These are phyloP conservation scores for Phaethornis superciliosus DNA, from an alignment of 2,113 vertebrate genomes.

Conservation along the genomic window DNA sequence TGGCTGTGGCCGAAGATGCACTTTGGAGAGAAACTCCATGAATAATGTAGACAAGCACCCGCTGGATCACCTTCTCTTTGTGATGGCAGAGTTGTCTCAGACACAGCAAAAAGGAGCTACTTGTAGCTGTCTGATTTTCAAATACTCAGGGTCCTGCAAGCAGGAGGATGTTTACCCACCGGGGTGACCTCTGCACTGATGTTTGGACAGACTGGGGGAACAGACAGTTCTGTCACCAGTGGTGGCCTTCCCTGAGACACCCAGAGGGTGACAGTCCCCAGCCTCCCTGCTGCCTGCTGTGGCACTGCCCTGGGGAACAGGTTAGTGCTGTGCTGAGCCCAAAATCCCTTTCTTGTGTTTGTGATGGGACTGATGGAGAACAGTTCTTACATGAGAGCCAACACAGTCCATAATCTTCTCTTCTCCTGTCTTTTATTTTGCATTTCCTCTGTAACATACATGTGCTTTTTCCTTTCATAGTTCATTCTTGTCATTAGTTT, in stretches of 20 bases:
- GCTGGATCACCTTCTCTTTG: background rate
- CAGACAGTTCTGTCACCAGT: background rate
- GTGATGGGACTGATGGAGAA: background rate
- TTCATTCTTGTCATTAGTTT: background rate
- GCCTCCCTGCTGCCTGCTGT: fast-evolving
- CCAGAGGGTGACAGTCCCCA: background rate
- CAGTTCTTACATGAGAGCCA: background rate
- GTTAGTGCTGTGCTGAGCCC: background rate
- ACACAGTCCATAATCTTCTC: background rate
- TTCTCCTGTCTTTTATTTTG: background rate
- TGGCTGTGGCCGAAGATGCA: background rate
- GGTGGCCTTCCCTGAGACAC: background rate
- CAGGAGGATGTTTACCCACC: fast-evolving
- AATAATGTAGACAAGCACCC: background rate
- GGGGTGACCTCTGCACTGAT: background rate
- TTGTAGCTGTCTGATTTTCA: background rate
- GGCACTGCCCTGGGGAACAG: background rate
- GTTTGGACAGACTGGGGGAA: background rate
- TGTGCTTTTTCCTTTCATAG: fast-evolving
- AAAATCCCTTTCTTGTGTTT: background rate
- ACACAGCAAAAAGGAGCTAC: background rate
- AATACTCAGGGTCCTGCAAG: fast-evolving
- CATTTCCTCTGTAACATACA: background rate
- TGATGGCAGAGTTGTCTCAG: background rate
- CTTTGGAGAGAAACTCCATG: background rate